These are phyloP conservation scores for Aphrocallistes beatrix DNA, from an alignment of 37 sponge, comb jelly and placozoan species.

Conservation along the genomic window DNA sequence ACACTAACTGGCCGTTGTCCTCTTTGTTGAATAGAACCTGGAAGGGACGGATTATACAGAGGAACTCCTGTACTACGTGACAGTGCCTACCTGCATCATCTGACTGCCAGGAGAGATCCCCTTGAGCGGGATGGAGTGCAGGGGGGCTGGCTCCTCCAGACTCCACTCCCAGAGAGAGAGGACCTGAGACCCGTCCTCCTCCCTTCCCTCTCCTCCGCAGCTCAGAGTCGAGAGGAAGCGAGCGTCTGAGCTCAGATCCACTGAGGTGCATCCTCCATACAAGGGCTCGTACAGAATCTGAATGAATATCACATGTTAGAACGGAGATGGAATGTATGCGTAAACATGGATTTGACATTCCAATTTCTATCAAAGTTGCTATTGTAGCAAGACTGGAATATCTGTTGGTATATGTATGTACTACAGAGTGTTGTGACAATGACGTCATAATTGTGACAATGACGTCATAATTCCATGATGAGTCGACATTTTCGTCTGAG, in stretches of 20 bases:
- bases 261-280: background rate
- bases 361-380: too few species aligned
- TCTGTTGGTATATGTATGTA: too few species aligned
- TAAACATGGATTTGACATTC: too few species aligned
- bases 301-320: too few species aligned
- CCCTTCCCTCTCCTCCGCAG: background rate
- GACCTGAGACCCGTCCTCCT: background rate
- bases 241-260: background rate
- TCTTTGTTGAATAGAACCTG: background rate
- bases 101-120: background rate
- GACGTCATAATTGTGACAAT: too few species aligned
- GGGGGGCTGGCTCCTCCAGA: background rate
- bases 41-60: too few species aligned
- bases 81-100: conserved; percentile 12
- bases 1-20: background rate
- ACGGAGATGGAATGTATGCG: too few species aligned
- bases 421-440: too few species aligned
- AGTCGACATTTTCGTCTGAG: too few species aligned
- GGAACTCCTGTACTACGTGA: too few species aligned
- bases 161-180: conserved; percentile 18
- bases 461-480: too few species aligned
- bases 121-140: background rate
- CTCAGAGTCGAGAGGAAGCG: background rate
- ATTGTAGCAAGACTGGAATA: too few species aligned
- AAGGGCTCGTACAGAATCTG: background rate